Evolutionary conservation across 2,888 invertebrate genomes (phyloP).

Genomic region (Rhogogaster chlorosoma): DNA sequence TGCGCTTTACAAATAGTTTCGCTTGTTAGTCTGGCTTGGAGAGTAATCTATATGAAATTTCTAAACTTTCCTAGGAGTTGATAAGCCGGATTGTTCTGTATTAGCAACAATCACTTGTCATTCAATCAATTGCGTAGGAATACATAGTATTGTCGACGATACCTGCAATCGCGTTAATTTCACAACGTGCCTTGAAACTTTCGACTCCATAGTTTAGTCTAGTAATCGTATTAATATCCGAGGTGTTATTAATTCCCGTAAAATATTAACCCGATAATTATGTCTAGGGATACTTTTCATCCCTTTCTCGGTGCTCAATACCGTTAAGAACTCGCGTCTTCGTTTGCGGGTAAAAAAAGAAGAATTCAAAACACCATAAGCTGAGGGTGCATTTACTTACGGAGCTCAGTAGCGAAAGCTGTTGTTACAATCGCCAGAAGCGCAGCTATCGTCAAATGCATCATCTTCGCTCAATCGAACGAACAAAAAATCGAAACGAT

Average conservation of each 20-base stretch:
- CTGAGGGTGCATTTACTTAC: constrained; percentile 64
- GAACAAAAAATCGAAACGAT: background rate
- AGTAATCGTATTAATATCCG: background rate
- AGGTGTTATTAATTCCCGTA: background rate
- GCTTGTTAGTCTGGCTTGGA: constrained; percentile 7
- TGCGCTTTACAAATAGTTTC: constrained; percentile 6
- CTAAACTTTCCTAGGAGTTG: constrained; percentile 3
- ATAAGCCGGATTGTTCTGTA: background rate
- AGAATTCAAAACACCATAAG: background rate
- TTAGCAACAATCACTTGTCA: background rate
- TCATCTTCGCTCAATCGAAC: constrained; percentile 45
- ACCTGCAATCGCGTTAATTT: background rate
- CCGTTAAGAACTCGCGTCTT: background rate
- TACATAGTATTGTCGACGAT: background rate
- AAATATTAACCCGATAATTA: background rate
- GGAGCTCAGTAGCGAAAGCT: constrained; percentile 63
- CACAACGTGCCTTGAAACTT: background rate
- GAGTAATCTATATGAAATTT: background rate
- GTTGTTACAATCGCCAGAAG: constrained; percentile 44
- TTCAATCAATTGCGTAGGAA: background rate
- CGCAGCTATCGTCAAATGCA: constrained; percentile 47
- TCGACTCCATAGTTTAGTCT: background rate
- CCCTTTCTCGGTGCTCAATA: background rate
- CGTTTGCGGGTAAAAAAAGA: background rate
- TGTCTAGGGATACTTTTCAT: background rate